Percentiles rank a stretch among this genome's conserved stretches.
Evolutionary conservation across 2,797 vertebrate species (phyloP).

Genomic region (Acestrorhynchus altus): DNA sequence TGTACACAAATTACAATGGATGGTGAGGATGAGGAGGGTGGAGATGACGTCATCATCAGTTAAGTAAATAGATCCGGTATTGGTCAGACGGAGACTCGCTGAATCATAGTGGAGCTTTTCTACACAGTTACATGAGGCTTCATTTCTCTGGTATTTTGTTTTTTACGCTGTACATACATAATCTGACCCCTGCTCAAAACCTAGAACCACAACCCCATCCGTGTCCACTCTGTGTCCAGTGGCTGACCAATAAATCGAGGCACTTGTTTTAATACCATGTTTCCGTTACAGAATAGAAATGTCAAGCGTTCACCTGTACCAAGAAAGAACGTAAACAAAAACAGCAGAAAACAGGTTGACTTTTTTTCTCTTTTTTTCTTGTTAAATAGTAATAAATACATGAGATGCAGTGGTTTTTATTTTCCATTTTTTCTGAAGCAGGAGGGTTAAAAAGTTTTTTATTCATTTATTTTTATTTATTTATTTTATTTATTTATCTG

Average conservation of each 20-base stretch:
- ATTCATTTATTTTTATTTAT: conserved; percentile 73
- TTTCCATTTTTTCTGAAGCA: conserved; percentile 83
- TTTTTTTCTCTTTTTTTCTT: conserved; percentile 79
- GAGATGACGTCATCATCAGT: conserved; percentile 52
- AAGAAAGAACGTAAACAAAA: conserved; percentile 84
- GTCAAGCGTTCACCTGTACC: conserved; percentile 81
- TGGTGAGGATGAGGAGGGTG: conserved; percentile 8
- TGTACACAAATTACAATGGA: conserved; percentile 63
- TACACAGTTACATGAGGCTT: conserved; percentile 60
- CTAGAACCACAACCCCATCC: conserved; percentile 7
- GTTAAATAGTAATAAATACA: conserved; percentile 91
- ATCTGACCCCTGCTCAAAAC: conserved; percentile 56
- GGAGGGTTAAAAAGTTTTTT: conserved; percentile 84
- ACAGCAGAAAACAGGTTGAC: conserved; percentile 83
- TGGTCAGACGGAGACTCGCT: conserved; percentile 56
- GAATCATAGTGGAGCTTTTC: conserved; percentile 53
- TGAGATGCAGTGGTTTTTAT: conserved; percentile 87
- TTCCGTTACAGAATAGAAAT: conserved; percentile 84
- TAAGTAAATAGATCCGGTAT: conserved; percentile 53
- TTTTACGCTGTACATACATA: conserved; percentile 52
- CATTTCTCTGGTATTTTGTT: conserved; percentile 14
- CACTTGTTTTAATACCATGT: conserved; percentile 67
- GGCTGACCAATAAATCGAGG: conserved; percentile 62
- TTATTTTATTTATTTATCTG: conserved; percentile 84
- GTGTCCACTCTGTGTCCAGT: conserved; percentile 52